Conservation (phyloP, 2,888 invertebrate species). For the Aplocera efformata region DNA sequence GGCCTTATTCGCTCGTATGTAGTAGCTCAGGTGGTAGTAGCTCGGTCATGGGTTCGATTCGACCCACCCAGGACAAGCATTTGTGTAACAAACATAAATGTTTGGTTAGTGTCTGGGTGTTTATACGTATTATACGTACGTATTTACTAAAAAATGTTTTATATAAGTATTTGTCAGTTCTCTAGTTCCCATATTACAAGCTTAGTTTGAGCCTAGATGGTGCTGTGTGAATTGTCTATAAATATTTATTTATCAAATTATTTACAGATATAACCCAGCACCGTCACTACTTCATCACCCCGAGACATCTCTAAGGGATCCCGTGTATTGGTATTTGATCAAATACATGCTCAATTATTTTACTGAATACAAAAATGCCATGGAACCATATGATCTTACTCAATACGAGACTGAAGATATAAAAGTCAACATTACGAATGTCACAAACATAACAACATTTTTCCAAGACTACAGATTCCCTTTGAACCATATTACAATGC, state of each 20-base stretch:
- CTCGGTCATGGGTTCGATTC: too few species aligned
- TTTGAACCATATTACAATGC: conserved; percentile 45
- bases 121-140: background rate
- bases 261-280: conserved; percentile 60
- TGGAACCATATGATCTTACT: conserved; percentile 50
- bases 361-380: conserved; percentile 46
- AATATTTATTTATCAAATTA: too few species aligned
- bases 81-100: too few species aligned
- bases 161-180: too few species aligned
- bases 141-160: too few species aligned
- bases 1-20: too few species aligned
- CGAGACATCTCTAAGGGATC: conserved; percentile 64
- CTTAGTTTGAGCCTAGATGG: too few species aligned
- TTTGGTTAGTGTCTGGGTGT: too few species aligned
- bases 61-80: too few species aligned
- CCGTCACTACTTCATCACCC: conserved; percentile 65
- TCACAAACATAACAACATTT: conserved; percentile 53
- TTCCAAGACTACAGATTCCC: conserved; percentile 57
- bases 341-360: conserved; percentile 54
- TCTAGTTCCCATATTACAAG: too few species aligned
- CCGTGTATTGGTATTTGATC: conserved; percentile 60
- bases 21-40: too few species aligned
- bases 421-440: conserved; percentile 41
- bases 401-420: conserved; percentile 49
- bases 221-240: too few species aligned